Percentiles rank a stretch among this genome's conserved stretches.
These are phyloP conservation scores for Labrus mixtus DNA, from an alignment of 2,113 vertebrate species.

Conservation along the genomic window DNA sequence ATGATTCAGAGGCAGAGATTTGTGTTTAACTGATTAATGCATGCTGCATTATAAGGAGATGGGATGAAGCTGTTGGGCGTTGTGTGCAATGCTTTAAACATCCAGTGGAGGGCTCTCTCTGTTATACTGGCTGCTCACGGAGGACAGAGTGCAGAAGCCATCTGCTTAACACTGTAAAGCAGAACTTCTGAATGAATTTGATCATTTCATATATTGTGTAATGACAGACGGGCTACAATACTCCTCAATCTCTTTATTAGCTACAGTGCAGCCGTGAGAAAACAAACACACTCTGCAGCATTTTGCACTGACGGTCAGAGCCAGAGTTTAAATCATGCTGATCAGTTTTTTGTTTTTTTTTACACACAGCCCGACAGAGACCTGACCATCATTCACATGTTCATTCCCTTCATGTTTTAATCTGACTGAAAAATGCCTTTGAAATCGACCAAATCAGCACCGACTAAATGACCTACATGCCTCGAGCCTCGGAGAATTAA, in stretches of 20 bases:
- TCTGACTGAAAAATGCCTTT: constrained; percentile 56
- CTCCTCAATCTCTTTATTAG: too few species aligned
- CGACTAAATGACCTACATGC: constrained; percentile 76
- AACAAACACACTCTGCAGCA: background rate
- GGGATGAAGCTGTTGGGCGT: background rate
- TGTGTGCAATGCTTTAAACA: constrained; percentile 28
- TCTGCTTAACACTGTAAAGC: constrained; percentile 22
- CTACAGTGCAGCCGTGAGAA: background rate
- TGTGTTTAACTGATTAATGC: too few species aligned
- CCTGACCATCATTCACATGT: constrained; percentile 27
- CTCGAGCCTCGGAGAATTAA: constrained; percentile 70
- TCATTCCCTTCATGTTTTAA: constrained; percentile 28
- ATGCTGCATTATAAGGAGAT: background rate
- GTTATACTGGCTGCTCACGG: constrained; percentile 28
- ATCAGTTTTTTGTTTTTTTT: constrained; percentile 32
- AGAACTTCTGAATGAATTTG: background rate
- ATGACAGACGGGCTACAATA: background rate
- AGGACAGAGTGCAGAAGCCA: constrained; percentile 33
- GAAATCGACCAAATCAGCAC: constrained; percentile 41
- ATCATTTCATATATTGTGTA: background rate
- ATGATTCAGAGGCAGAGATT: background rate
- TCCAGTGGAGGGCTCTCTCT: constrained; percentile 72
- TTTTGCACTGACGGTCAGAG: constrained; percentile 10
- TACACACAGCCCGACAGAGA: constrained; percentile 7
- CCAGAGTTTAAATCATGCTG: background rate